A percentile compares a stretch with the other conserved stretches of the same genome.
Conservation (phyloP, 2,888 invertebrate genomes). For the Eucriotettix oculatus region DNA sequence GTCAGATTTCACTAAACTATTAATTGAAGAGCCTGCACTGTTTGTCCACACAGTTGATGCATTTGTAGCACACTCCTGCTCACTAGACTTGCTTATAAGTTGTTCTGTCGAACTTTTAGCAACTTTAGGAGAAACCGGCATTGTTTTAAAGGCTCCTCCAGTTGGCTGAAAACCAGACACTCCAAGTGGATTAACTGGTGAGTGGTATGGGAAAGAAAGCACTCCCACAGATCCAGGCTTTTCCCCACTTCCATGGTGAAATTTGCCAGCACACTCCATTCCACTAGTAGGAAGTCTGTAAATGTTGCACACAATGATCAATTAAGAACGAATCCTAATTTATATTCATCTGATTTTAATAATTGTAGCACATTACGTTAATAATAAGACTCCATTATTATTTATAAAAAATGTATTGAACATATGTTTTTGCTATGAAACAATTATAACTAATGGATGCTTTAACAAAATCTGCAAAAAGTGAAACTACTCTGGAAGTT, state of each 20-base stretch:
- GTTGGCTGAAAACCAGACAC: constrained; percentile 83
- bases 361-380: no score
- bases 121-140: constrained; percentile 44
- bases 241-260: constrained; percentile 28
- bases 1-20: background rate
- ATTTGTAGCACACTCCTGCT: background rate
- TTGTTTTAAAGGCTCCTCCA: constrained; percentile 75
- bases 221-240: constrained; percentile 27
- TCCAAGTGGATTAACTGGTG: constrained; percentile 64
- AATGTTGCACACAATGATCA: background rate
- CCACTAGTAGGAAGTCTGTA: constrained; percentile 27
- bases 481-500: no score
- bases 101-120: constrained; percentile 7
- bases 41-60: constrained; percentile 6
- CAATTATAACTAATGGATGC: no score
- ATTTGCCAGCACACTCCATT: constrained; percentile 32
- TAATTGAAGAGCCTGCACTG: constrained; percentile 7
- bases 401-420: no score
- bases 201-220: constrained; percentile 41
- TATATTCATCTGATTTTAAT: no score
- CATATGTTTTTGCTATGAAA: no score
- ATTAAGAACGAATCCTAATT: no score
- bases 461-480: no score
- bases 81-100: background rate
- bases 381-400: no score